Evolutionary conservation across 2,113 vertebrate genomes (phyloP), one percentile per base, ranked within the genome.

Genomic region (Nothocercus nigrocapillus): DNA sequence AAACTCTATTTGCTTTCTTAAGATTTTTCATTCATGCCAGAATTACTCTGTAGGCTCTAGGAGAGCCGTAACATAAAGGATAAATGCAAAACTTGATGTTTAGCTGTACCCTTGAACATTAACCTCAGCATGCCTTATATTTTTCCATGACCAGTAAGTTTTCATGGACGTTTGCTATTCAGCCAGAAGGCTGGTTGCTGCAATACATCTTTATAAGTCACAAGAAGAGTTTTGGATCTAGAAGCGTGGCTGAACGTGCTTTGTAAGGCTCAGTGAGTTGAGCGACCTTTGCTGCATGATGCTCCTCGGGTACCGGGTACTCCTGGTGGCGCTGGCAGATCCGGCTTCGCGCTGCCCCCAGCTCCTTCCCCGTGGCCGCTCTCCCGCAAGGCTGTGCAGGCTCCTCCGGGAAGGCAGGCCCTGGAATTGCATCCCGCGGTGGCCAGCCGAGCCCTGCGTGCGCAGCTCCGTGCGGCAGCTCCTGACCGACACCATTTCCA

Each of bases 381-480:
- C 47, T 21, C 47, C 45, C 45, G 3, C 45, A 7, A 47, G 45
- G 45, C 8, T 20, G 45, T 13, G 44, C 18, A 20, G 45, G 18
- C 45, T 47, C 45, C 45, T 19, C 9, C 18, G 45, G 45, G 45
- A 47, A 47, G 40, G 53, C 49, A 34, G 70, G 40, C 19, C 5
- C 82, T 42, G 76, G 44, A 67, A 11, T n/a, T 3, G 1, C 44
- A 16, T 2, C 72, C 27, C 5, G 1, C 8, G 2, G n/a, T 2
- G 30, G 47, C 11, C 51, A 21, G 47, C 47, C 21, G 18, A 49
- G 21, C 47, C 7, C 47, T 49, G 24, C 0, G 25, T 30, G 38
- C 1, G 0, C 1, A 44, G 8, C 72, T 80, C 0, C 8, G 58
- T 0, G 22, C 42, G 7, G 8, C 38, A 64, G 6, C 0, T 53